phyloP scores from a whole-genome alignment of 2,113 vertebrate genomes.

The Corydoras sp. region DNA sequence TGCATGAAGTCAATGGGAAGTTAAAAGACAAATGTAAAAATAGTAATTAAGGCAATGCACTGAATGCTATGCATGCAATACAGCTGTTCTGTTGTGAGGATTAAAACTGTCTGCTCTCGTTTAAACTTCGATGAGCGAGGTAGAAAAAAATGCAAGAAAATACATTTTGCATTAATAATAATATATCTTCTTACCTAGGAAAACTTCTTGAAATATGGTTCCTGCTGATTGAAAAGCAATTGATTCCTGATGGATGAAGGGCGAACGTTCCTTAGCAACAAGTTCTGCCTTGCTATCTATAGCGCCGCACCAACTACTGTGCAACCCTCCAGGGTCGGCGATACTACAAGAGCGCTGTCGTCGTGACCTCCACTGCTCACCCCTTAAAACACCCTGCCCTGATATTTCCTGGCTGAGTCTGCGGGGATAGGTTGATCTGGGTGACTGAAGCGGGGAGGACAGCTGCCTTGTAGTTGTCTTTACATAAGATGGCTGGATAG shows the following conservation, averaged over 20 bases:
- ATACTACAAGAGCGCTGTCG: conserved; percentile 75
- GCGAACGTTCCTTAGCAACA: conserved; percentile 53
- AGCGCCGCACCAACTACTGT: conserved; percentile 76
- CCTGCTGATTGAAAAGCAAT: conserved; percentile 56
- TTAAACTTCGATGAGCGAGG: no score
- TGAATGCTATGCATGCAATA: no score
- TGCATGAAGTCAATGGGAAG: no score
- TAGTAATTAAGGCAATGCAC: no score
- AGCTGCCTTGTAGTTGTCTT: conserved; percentile 94
- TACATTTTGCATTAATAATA: no score
- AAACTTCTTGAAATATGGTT: conserved; percentile 77
- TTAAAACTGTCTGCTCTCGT: no score
- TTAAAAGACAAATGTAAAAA: no score
- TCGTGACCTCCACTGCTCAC: conserved; percentile 49
- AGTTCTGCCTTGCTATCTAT: conserved; percentile 53
- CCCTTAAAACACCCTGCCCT: conserved; percentile 26
- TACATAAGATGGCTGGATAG: conserved; percentile 83
- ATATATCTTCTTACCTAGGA: conserved; percentile 49
- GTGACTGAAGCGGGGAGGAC: conserved; percentile 76
- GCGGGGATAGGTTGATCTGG: conserved; percentile 71
- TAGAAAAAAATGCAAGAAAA: no score
- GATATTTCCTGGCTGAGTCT: conserved; percentile 51
- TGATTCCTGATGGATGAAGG: conserved; percentile 60
- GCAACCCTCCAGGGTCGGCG: conserved; percentile 65
- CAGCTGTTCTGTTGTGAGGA: no score